A percentile compares a stretch with the other conserved stretches of the same genome.
phyloP scores from a whole-genome alignment of 2,888 invertebrate genomes.

The Rhaphigaster nebulosa region DNA sequence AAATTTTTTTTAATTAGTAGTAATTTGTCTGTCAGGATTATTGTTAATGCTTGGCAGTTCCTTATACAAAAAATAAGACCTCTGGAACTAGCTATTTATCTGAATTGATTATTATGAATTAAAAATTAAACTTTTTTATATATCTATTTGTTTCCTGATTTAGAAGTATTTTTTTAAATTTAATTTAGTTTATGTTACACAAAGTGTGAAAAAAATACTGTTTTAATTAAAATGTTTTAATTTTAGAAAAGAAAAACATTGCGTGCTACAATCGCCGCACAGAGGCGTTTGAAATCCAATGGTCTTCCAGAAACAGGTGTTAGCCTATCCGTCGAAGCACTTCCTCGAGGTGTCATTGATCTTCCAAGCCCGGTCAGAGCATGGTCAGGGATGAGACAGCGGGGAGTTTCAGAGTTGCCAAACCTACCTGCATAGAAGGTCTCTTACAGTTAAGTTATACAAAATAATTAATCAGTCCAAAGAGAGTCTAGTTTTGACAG shows the following conservation, averaged over 20 bases:
- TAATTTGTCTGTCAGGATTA: background rate
- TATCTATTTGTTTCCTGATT: background rate
- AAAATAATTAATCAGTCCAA: background rate
- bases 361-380: conserved; percentile 76
- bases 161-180: background rate
- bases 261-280: conserved; percentile 83
- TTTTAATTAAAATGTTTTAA: background rate
- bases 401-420: conserved; percentile 67
- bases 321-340: conserved; percentile 82
- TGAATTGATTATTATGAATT: background rate
- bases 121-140: background rate
- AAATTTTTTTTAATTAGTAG: background rate
- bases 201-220: background rate
- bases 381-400: conserved; percentile 78
- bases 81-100: background rate
- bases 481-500: background rate
- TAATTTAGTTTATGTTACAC: background rate
- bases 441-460: background rate
- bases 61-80: background rate
- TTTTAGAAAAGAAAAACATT: conserved; percentile 89
- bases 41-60: background rate
- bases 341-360: conserved; percentile 67
- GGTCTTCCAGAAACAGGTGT: conserved; percentile 83
- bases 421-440: conserved; percentile 45
- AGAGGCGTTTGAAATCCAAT: conserved; percentile 83